Base-by-base conservation (phyloP, 2,888 invertebrate genomes). In the Pseudanteris insignis region DNA sequence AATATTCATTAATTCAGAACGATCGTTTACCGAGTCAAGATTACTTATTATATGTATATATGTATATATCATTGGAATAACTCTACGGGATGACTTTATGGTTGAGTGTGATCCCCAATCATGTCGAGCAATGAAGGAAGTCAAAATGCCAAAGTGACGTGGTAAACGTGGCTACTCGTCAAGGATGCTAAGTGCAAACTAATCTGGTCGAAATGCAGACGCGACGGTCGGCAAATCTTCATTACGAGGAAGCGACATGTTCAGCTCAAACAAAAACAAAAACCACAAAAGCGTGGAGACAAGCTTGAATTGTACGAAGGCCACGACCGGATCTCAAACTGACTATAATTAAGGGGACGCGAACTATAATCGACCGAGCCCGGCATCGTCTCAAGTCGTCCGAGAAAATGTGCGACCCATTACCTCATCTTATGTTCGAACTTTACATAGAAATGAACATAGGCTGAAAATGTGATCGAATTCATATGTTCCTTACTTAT, bases 291-390 rank as follows among this genome's bases (percentile, higher is more conserved):
- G 44, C 38, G 4, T 26, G 21, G 41, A 58, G 61, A 64, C 61
- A 53, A 57, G 59, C 51, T n/a, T 57, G 59, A 63, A 60, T 65
- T 63, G 60, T 50, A 57, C 65, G 48, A 65, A 65, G 48, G 60
- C 59, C 63, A 48, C 46, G 53, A 53, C 51, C 61, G 51, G 62
- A 65, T 63, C 55, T 53, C 41, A 63, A 65, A 48, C 46, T 18
- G 33, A 50, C 57, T 62, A 65, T 65, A 65, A 63, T 65, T 63
- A 63, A 65, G 30, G 53, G 18, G 46, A 48, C 47, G 13, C 41
- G 30, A 37, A 50, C 50, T 54, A 44, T 48, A 38, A 54, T 60
- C 51, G 41, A 51, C 32, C 43, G 4, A 29, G 40, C 33, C 30
- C 50, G 9, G 10, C 24, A 21, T 30, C 30, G 18, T 29, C 29